phyloP scores from a whole-genome alignment of 2,888 invertebrate species.

The Perdita meconis region DNA sequence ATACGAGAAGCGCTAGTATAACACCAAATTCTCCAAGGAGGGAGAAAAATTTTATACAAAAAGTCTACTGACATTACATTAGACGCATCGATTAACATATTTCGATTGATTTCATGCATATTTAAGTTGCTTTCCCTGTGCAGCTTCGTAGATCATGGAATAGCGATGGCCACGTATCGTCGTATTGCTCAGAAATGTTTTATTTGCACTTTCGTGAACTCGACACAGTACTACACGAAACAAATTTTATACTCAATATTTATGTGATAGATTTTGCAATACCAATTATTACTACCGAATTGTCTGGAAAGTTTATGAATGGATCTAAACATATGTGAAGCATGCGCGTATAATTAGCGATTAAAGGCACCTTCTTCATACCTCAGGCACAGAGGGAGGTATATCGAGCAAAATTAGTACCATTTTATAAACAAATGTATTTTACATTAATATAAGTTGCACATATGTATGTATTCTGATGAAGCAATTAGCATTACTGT shows the following conservation, averaged over 20 bases:
- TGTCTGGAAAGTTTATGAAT: slow-evolving; percentile 58
- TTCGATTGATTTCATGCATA: slow-evolving; percentile 30
- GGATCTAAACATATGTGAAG: slow-evolving; percentile 61
- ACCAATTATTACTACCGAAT: slow-evolving; percentile 67
- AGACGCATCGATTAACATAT: slow-evolving; percentile 35
- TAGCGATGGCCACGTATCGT: slow-evolving; percentile 40
- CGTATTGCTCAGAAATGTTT: slow-evolving; percentile 58
- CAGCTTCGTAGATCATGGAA: slow-evolving; percentile 56
- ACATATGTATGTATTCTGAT: slow-evolving; percentile 62
- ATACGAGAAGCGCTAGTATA: slow-evolving; percentile 52
- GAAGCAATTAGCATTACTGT: slow-evolving; percentile 62
- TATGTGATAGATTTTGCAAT: slow-evolving; percentile 72
- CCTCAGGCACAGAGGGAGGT: slow-evolving; percentile 66
- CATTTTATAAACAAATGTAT: slow-evolving; percentile 70
- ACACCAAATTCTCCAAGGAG: slow-evolving; percentile 56
- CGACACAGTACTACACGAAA: slow-evolving; percentile 56
- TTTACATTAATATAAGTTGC: slow-evolving; percentile 69
- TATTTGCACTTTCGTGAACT: slow-evolving; percentile 51
- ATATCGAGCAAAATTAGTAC: slow-evolving; percentile 70
- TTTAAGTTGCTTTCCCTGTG: slow-evolving; percentile 48
- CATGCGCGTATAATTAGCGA: slow-evolving; percentile 69
- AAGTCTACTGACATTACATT: slow-evolving; percentile 48
- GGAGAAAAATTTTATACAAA: slow-evolving; percentile 58
- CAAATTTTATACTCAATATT: slow-evolving; percentile 70
- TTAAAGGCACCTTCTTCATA: slow-evolving; percentile 69